Percentiles rank a stretch among this genome's conserved stretches.
Conservation (phyloP, 2,888 invertebrate genomes). For the Pollenia labialis region DNA sequence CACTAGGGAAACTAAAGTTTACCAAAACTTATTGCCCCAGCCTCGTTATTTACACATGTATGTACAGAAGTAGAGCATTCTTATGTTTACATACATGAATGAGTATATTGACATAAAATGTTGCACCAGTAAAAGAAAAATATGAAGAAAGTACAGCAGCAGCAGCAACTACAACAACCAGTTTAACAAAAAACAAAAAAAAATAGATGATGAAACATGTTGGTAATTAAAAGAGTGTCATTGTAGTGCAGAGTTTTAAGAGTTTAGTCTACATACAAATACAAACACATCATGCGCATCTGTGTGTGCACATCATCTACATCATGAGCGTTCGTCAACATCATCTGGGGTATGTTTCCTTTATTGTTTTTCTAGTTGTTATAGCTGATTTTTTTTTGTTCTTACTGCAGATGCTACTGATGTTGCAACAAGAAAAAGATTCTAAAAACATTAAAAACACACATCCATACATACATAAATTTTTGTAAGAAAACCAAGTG, state of each 20-base stretch:
- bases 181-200: slow-evolving; percentile 21
- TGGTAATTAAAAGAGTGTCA: slow-evolving; percentile 72
- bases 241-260: slow-evolving; percentile 60
- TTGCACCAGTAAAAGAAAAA: slow-evolving; percentile 53
- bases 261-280: slow-evolving; percentile 35
- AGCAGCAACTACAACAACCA: not conserved
- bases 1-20: not conserved
- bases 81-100: slow-evolving; percentile 54
- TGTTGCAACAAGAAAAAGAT: slow-evolving; percentile 32
- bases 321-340: slow-evolving; percentile 48
- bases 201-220: slow-evolving; percentile 62
- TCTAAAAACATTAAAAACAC: slow-evolving; percentile 40
- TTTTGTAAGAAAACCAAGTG: slow-evolving; percentile 63
- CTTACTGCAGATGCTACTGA: slow-evolving; percentile 51
- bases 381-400: slow-evolving; percentile 22
- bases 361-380: slow-evolving; percentile 46
- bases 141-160: slow-evolving; percentile 24
- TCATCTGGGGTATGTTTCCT: slow-evolving; percentile 32
- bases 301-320: slow-evolving; percentile 33
- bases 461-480: slow-evolving; percentile 8
- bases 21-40: slow-evolving; percentile 10
- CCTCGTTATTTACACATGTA: slow-evolving; percentile 28
- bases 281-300: slow-evolving; percentile 8
- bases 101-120: slow-evolving; percentile 67
- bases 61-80: slow-evolving; percentile 3